Evolutionary conservation across 2,113 vertebrate genomes (phyloP).

Genomic region (Sapayoa aenigma): DNA sequence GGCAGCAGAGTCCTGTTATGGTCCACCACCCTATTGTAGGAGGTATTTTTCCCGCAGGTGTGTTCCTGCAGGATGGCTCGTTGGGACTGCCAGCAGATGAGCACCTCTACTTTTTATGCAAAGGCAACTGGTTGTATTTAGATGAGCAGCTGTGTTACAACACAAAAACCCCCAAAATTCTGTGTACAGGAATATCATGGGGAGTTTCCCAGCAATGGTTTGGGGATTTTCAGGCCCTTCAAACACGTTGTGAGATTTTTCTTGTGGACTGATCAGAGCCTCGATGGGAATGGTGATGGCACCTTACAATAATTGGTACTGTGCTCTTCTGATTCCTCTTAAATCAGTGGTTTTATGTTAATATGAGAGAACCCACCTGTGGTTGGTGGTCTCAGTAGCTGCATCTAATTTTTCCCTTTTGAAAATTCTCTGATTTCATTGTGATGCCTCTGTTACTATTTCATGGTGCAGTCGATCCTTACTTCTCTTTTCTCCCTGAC

Average conservation of each 20-base stretch:
- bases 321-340: not conserved
- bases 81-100: not conserved
- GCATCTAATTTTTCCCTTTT: slow-evolving; percentile 4
- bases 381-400: not conserved
- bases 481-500: slow-evolving; percentile 32
- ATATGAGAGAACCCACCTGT: slow-evolving; percentile 31
- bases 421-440: slow-evolving; percentile 25
- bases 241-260: not conserved
- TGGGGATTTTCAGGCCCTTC: slow-evolving; percentile 42
- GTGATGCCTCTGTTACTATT: not conserved
- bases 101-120: not conserved
- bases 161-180: not conserved
- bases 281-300: fast-evolving
- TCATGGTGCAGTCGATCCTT: not conserved
- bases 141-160: not conserved
- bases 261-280: not conserved
- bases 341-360: not conserved
- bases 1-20: slow-evolving; percentile 13
- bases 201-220: slow-evolving; percentile 19
- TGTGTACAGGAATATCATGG: not conserved
- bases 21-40: slow-evolving; percentile 37
- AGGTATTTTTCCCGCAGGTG: not conserved
- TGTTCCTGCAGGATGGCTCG: not conserved
- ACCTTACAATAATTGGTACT: not conserved
- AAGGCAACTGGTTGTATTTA: not conserved